These are phyloP conservation scores for Aegithalos caudatus DNA, from an alignment of 2,113 vertebrate genomes.

Conservation along the genomic window DNA sequence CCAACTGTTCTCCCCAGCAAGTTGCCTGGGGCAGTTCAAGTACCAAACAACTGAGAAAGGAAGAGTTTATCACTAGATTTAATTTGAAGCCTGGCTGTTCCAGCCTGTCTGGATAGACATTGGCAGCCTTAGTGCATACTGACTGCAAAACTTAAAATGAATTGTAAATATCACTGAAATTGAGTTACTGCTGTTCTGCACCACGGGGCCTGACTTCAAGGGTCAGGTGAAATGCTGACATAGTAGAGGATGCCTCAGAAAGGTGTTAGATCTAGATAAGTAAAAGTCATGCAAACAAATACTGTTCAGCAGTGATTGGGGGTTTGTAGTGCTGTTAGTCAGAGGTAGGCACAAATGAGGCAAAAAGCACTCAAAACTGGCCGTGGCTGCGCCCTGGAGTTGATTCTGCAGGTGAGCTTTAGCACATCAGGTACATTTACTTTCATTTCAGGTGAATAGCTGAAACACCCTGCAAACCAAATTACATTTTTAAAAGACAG, in stretches of 20 bases:
- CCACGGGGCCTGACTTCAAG: not conserved
- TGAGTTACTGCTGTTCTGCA: not conserved
- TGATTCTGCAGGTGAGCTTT: not conserved
- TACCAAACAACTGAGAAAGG: not conserved
- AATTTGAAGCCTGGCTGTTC: not conserved
- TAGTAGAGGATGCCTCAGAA: not conserved
- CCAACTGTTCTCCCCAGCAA: not conserved
- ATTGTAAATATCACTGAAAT: not conserved
- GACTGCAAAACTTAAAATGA: not conserved
- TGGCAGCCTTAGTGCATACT: not conserved
- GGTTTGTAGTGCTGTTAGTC: not conserved
- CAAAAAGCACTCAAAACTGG: not conserved
- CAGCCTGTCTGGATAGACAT: not conserved
- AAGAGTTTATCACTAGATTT: not conserved
- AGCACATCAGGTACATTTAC: accelerated
- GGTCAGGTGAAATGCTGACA: not conserved
- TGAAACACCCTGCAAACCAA: not conserved
- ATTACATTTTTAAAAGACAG: not conserved
- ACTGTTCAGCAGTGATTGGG: not conserved
- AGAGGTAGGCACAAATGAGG: not conserved
- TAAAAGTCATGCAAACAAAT: not conserved
- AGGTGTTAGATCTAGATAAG: not conserved
- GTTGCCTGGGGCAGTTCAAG: not conserved
- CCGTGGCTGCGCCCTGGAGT: not conserved
- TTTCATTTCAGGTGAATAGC: not conserved